phyloP scores from a whole-genome alignment of 2,113 vertebrate genomes.

The Mola mola region DNA sequence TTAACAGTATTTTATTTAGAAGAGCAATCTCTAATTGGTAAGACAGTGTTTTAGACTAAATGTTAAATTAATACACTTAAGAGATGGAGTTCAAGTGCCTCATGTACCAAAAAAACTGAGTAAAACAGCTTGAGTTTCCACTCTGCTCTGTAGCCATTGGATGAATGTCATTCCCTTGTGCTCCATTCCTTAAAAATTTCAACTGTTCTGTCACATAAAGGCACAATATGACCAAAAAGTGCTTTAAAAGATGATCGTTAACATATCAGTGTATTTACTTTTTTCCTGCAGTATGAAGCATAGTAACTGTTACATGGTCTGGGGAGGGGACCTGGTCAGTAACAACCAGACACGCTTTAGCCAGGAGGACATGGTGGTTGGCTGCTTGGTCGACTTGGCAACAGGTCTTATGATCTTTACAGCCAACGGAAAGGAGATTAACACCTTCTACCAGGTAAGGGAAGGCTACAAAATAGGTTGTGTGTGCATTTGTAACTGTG shows the following conservation, averaged over 20 bases:
- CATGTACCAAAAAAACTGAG: too few species aligned
- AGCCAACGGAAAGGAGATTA: conserved; percentile 93
- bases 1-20: neutral
- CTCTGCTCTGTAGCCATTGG: too few species aligned
- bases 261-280: neutral
- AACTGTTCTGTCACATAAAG: too few species aligned
- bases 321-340: conserved; percentile 91
- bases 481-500: neutral
- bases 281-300: conserved; percentile 86
- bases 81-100: too few species aligned
- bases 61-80: too few species aligned
- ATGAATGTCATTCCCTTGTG: neutral
- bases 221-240: too few species aligned
- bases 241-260: too few species aligned
- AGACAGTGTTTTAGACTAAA: neutral
- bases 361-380: conserved; percentile 91
- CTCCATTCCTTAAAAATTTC: neutral
- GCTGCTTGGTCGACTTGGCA: conserved; percentile 92
- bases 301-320: conserved; percentile 97
- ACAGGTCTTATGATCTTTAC: conserved; percentile 96
- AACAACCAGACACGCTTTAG: conserved; percentile 90
- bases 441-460: conserved; percentile 94
- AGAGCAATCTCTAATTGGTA: neutral
- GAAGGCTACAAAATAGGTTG: neutral
- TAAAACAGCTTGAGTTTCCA: too few species aligned